A percentile compares a stretch with the other conserved stretches of the same genome.
phyloP scores from a whole-genome alignment of 2,888 invertebrate genomes.

The Leucoma salicis region DNA sequence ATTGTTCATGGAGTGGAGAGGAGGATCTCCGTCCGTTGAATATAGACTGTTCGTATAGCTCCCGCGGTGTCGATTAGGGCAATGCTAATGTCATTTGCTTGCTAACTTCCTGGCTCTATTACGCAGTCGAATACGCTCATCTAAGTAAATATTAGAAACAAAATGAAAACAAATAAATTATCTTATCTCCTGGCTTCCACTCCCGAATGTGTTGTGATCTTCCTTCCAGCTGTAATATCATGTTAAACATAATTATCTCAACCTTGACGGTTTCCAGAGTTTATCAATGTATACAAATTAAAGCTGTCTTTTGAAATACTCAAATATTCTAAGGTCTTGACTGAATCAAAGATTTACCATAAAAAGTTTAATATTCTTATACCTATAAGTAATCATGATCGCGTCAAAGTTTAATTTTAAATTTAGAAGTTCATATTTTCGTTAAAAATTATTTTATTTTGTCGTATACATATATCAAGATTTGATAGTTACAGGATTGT shows the following conservation, averaged over 20 bases:
- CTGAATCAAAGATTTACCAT: no score
- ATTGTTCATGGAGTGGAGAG: slow-evolving; percentile 56
- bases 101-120: slow-evolving; percentile 58
- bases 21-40: slow-evolving; percentile 38
- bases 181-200: slow-evolving; percentile 52
- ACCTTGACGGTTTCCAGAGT: slow-evolving; percentile 9
- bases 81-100: slow-evolving; percentile 74
- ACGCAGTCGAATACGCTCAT: slow-evolving; percentile 48
- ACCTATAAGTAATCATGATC: no score
- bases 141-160: slow-evolving; percentile 51
- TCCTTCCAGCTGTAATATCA: slow-evolving; percentile 22
- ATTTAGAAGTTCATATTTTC: no score
- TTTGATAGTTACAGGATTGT: no score
- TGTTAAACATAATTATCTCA: slow-evolving; percentile 12
- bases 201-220: slow-evolving; percentile 44
- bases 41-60: slow-evolving; percentile 44
- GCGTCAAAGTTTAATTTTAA: no score
- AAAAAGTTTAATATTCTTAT: no score
- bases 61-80: slow-evolving; percentile 70
- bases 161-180: slow-evolving; percentile 48
- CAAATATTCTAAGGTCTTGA: no score
- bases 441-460: no score
- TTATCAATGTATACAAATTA: slow-evolving; percentile 1
- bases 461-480: no score
- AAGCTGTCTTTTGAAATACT: no score